A percentile compares a stretch with the other conserved stretches of the same genome.
These are phyloP conservation scores for Calephelis perditalis DNA, from an alignment of 2,888 invertebrate species.

Conservation along the genomic window DNA sequence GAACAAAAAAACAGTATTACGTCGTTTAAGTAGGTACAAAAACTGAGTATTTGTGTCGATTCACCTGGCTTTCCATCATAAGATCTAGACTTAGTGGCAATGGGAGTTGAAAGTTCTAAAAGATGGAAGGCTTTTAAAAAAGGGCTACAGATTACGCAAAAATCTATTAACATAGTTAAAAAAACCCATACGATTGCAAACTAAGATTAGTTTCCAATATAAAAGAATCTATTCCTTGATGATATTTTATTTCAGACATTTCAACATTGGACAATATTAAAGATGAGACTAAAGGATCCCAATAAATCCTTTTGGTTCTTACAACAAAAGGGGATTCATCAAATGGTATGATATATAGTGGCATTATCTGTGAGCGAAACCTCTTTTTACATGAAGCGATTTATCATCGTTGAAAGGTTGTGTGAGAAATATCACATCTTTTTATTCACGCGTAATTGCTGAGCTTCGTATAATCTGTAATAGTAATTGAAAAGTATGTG, in stretches of 20 bases:
- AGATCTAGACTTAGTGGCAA: no score
- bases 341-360: slow-evolving; percentile 19
- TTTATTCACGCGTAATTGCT: slow-evolving; percentile 1
- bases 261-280: not conserved
- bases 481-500: not conserved
- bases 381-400: slow-evolving; percentile 22
- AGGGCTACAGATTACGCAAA: no score
- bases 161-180: no score
- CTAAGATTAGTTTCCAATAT: no score
- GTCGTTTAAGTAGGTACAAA: no score
- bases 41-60: no score
- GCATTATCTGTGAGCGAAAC: slow-evolving; percentile 15
- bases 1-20: no score
- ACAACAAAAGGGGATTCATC: slow-evolving; percentile 21
- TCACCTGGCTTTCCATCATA: no score
- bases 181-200: no score
- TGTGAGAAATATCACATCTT: slow-evolving; percentile 1
- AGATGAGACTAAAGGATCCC: slow-evolving; percentile 10
- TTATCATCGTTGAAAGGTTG: slow-evolving; percentile 19
- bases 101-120: no score
- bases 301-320: slow-evolving; percentile 21
- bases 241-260: not conserved
- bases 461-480: slow-evolving; percentile 3
- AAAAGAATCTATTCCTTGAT: no score
- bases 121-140: no score